A percentile compares a stretch with the other conserved stretches of the same genome.
phyloP scores from a whole-genome alignment of 92 coral and sea anemone genomes.

The Epizoanthus fatuus region DNA sequence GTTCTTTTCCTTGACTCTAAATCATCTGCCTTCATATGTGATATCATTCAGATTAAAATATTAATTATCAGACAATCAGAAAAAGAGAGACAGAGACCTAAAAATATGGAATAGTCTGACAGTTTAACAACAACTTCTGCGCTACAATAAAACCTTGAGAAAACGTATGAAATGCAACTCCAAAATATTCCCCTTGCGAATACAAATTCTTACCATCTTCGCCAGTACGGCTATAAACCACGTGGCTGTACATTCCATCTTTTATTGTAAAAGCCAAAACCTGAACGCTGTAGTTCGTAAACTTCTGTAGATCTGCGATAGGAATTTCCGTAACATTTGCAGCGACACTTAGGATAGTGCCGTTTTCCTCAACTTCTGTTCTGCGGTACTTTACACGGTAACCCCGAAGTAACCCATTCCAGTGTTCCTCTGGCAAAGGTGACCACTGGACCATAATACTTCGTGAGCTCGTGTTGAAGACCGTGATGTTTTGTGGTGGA shows the following conservation, averaged over 20 bases:
- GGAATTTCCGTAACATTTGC: constrained; percentile 3
- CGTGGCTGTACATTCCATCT: constrained; percentile 4
- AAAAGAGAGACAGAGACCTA: no score
- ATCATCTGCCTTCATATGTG: no score
- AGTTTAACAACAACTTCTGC: no score
- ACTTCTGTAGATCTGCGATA: background rate
- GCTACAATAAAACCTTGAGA: no score
- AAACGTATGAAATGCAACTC: no score
- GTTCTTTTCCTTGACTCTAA: no score
- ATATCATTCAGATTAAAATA: no score
- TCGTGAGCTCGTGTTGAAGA: constrained; percentile 1
- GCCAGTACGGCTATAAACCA: background rate
- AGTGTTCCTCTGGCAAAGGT: background rate
- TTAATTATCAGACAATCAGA: no score
- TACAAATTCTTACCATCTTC: constrained; percentile 4
- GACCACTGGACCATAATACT: background rate
- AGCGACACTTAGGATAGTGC: background rate
- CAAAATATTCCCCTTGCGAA: no score
- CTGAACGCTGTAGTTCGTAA: constrained; percentile 5
- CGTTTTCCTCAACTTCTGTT: background rate
- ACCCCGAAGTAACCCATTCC: constrained; percentile 10
- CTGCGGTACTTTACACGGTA: background rate
- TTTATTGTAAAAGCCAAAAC: background rate
- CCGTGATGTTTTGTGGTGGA: constrained; percentile 12
- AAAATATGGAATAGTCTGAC: no score